These are phyloP conservation scores for Puffinus mauretanicus DNA, from an alignment of 2,113 vertebrate genomes.

Conservation along the genomic window DNA sequence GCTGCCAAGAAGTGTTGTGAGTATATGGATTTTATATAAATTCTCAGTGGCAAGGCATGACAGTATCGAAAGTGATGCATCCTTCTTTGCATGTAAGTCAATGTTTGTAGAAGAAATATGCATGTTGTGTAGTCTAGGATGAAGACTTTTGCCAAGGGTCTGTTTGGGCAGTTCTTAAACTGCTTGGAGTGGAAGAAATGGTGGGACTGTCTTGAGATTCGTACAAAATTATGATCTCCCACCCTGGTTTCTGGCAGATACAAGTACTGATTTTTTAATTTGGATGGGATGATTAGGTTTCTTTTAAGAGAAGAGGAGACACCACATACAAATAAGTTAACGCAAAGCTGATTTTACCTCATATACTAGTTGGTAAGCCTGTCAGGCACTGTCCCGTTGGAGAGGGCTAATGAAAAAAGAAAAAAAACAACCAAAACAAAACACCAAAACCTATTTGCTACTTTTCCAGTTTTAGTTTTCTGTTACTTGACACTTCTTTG, in stretches of 20 bases:
- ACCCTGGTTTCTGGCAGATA: neutral
- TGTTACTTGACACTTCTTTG: neutral
- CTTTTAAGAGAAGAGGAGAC: neutral
- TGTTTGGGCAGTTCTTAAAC: neutral
- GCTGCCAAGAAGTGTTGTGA: slow-evolving; percentile 90
- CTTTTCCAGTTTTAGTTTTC: neutral
- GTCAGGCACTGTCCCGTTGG: neutral
- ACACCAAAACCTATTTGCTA: neutral
- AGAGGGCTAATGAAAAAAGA: neutral
- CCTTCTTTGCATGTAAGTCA: neutral
- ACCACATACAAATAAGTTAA: neutral
- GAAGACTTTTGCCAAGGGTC: neutral
- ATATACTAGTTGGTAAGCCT: neutral
- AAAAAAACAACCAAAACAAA: neutral
- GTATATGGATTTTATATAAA: slow-evolving; percentile 1
- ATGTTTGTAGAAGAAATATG: neutral
- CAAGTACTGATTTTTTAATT: neutral
- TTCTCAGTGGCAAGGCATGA: neutral
- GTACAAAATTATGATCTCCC: neutral
- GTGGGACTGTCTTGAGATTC: neutral
- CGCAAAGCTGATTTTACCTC: neutral
- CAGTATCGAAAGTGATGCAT: neutral
- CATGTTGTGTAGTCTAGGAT: neutral
- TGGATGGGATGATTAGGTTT: neutral
- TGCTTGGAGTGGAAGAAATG: neutral